A percentile compares a stretch with the other conserved stretches of the same genome.
Conservation (phyloP, 2,113 vertebrate genomes). For the Notothenia coriiceps region DNA sequence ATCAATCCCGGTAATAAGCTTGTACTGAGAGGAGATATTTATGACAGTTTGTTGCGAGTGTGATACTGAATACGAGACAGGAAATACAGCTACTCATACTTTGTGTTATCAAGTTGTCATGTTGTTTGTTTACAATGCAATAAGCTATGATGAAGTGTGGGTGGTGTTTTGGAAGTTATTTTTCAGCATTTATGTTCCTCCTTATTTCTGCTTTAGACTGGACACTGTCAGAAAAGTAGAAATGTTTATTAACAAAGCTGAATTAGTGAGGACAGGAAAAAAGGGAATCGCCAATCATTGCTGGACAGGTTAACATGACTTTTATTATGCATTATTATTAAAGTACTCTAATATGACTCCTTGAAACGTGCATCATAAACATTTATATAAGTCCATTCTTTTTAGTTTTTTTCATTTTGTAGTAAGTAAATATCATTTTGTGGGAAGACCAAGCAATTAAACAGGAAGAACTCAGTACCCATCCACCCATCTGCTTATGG, state of each 20-base stretch:
- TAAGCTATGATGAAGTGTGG: slow-evolving; percentile 39
- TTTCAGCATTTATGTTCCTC: slow-evolving; percentile 36
- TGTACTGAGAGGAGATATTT: slow-evolving; percentile 35
- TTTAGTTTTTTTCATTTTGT: slow-evolving; percentile 5
- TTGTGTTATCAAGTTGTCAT: slow-evolving; percentile 57
- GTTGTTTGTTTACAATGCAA: slow-evolving; percentile 57
- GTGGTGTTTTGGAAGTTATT: slow-evolving; percentile 39
- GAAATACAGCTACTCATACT: slow-evolving; percentile 45
- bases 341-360: background rate
- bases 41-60: slow-evolving; percentile 47
- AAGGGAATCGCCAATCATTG: background rate
- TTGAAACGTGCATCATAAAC: background rate
- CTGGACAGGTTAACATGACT: slow-evolving; percentile 11
- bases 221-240: slow-evolving; percentile 30
- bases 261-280: background rate
- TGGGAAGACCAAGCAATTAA: slow-evolving; percentile 2
- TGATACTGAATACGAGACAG: slow-evolving; percentile 46
- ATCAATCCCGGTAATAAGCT: slow-evolving; percentile 48
- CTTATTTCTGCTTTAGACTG: slow-evolving; percentile 4
- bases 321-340: background rate
- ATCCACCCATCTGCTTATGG: slow-evolving; percentile 49
- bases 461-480: slow-evolving; percentile 22
- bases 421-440: slow-evolving; percentile 24
- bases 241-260: slow-evolving; percentile 8
- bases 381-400: background rate